phyloP scores from a whole-genome alignment of 2,888 invertebrate genomes.

The Athalia circularis region DNA sequence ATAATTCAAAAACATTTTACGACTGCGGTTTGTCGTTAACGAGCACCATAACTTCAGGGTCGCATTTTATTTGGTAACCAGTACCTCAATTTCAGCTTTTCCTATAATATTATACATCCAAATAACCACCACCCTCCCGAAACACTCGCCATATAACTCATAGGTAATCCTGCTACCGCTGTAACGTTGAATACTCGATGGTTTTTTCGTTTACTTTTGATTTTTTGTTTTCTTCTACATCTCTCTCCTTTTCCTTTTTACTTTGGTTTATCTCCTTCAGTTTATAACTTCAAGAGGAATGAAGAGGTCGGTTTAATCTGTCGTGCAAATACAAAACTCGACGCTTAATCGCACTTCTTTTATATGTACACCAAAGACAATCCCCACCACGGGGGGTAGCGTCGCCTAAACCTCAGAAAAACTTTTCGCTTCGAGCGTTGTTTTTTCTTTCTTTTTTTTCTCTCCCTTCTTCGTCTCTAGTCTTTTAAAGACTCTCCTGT shows the following conservation, averaged over 20 bases:
- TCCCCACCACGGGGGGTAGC: constrained; percentile 20
- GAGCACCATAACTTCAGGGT: constrained; percentile 50
- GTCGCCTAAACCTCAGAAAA: constrained; percentile 17
- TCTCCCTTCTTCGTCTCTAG: not conserved
- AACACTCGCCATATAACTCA: not conserved
- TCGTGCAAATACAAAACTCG: constrained; percentile 17
- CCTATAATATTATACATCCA: not conserved
- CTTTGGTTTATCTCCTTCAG: not conserved
- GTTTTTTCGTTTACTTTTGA: not conserved
- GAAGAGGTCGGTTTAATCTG: constrained; percentile 27
- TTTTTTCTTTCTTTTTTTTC: not conserved
- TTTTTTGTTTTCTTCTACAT: not conserved
- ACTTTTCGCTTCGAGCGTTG: constrained; percentile 18
- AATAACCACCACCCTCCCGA: constrained; percentile 12
- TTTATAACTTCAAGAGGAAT: constrained; percentile 28
- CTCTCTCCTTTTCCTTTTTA: not conserved
- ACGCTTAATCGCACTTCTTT: constrained; percentile 27
- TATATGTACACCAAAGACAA: constrained; percentile 15
- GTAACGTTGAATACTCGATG: not conserved
- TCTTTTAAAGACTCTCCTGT: not conserved
- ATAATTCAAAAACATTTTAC: constrained; percentile 50
- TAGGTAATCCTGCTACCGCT: constrained; percentile 21
- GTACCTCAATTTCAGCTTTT: constrained; percentile 28
- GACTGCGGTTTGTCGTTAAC: constrained; percentile 61
- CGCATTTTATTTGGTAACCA: constrained; percentile 33